These are phyloP conservation scores for Callyntrura sp. DNA, from an alignment of 2,888 invertebrate species.

Conservation along the genomic window DNA sequence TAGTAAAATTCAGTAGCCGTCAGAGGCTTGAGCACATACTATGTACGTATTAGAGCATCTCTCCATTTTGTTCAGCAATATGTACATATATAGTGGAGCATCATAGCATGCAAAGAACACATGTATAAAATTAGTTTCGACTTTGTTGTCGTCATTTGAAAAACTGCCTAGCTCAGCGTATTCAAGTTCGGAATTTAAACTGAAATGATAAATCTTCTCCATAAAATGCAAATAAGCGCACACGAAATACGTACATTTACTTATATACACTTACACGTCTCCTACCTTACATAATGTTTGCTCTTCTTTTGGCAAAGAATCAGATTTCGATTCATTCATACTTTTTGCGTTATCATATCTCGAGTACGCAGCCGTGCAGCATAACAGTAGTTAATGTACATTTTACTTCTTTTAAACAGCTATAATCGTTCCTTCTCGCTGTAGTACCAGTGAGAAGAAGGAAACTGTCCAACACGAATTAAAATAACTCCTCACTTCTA, in stretches of 20 bases:
- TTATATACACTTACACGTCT: not conserved
- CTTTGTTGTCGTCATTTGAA: conserved; percentile 40
- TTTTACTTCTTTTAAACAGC: not conserved
- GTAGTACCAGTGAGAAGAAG: not conserved
- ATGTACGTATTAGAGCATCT: conserved; percentile 17
- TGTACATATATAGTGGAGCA: not conserved
- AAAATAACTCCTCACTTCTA: not conserved
- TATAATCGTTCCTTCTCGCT: not conserved
- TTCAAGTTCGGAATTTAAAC: conserved; percentile 53
- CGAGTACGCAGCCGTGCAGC: not conserved
- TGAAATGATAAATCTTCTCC: conserved; percentile 14
- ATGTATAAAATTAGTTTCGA: conserved; percentile 58
- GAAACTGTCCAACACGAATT: not conserved
- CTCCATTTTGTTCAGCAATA: conserved; percentile 20
- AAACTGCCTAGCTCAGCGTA: conserved; percentile 51
- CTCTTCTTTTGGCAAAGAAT: conserved; percentile 41
- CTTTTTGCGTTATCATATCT: conserved; percentile 20
- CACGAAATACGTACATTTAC: not conserved
- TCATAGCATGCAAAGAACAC: conserved; percentile 55
- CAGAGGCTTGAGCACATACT: not conserved
- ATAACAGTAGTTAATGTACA: not conserved
- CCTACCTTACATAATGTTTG: not conserved
- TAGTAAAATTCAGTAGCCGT: conserved; percentile 35
- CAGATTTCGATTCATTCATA: conserved; percentile 53
- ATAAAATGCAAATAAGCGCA: conserved; percentile 6